Base-by-base conservation (phyloP, 2,888 invertebrate genomes). In the Clitarchus hookeri region DNA sequence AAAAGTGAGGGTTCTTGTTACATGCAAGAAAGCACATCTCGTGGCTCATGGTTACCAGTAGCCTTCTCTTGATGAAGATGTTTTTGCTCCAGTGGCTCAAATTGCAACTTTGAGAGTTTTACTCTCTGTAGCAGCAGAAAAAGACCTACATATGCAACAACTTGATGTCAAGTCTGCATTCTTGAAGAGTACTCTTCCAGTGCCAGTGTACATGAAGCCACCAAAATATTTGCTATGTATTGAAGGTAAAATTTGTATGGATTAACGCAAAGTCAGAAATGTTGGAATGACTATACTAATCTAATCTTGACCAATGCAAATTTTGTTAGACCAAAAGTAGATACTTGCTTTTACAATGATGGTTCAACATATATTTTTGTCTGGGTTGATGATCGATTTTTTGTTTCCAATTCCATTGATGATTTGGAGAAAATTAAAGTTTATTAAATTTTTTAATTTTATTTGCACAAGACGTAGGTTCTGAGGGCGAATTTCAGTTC, bases 111-210 rank as follows among this genome's bases (percentile, higher is more conserved):
- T n/a, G 79, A n/a, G 79, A 8, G 3, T 79, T 27, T 11, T 77
- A 0, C 48, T 48, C 48, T 79, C 78, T 16, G 26, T 78, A 48
- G 25, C n/a, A n/a, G n/a, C 0, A 6, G n/a, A 79, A 27, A 79
- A 13, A 27, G 27, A n/a, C 4, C 23, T 79, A n/a, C 79, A 79
- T 11, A 12, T 79, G 13, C 25, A 79, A n/a, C 79, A 79, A 79
- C 79, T 79, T 79, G 79, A 79, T 79, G 79, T 79, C 79, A 79
- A 79, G 79, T 77, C 79, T n/a, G n/a, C 13, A 19, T 79, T 79
- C 79, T 79, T 79, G 79, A 79, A n/a, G 4, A 79, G 23, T 12
- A 4, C 25, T n/a, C 0, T 79, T n/a, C 13, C 25, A 79, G 79
- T n/a, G 25, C 23, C 79, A n/a, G 79, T 79, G 79, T 79, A 26